A percentile compares a stretch with the other conserved stretches of the same genome.
Evolutionary conservation across 2,888 invertebrate genomes (phyloP).

Genomic region (Clostera curtula): DNA sequence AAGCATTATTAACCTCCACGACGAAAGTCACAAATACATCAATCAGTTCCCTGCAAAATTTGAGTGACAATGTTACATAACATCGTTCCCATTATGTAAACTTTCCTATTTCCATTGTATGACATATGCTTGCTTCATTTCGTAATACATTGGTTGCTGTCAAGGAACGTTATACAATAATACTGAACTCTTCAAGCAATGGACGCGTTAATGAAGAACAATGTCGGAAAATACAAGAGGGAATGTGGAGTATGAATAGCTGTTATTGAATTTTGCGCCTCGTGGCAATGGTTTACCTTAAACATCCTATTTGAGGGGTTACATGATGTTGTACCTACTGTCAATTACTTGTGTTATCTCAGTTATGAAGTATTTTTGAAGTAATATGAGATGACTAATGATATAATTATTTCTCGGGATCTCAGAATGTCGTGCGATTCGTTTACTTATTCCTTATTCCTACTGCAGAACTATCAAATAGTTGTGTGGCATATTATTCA

Average conservation of each 20-base stretch:
- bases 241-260: constrained; percentile 28
- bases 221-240: constrained; percentile 8
- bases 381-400: no score
- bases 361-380: no score
- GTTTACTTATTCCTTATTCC: no score
- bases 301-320: constrained; percentile 36
- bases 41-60: constrained; percentile 15
- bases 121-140: no score
- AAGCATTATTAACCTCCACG: constrained; percentile 17
- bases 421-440: no score
- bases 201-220: constrained; percentile 10
- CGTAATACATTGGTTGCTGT: constrained; percentile 12
- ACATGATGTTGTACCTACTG: constrained; percentile 20
- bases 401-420: no score
- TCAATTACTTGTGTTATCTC: constrained; percentile 12
- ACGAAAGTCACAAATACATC: constrained; percentile 23
- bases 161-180: background rate
- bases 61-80: constrained; percentile 25
- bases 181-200: constrained; percentile 11
- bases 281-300: constrained; percentile 34
- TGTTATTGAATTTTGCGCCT: constrained; percentile 37
- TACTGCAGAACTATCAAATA: no score
- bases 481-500: no score
- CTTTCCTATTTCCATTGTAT: constrained; percentile 7
- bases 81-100: constrained; percentile 16